Evolutionary conservation across 1,140 invertebrate species (phyloP).

Genomic region (Cydia amplana): DNA sequence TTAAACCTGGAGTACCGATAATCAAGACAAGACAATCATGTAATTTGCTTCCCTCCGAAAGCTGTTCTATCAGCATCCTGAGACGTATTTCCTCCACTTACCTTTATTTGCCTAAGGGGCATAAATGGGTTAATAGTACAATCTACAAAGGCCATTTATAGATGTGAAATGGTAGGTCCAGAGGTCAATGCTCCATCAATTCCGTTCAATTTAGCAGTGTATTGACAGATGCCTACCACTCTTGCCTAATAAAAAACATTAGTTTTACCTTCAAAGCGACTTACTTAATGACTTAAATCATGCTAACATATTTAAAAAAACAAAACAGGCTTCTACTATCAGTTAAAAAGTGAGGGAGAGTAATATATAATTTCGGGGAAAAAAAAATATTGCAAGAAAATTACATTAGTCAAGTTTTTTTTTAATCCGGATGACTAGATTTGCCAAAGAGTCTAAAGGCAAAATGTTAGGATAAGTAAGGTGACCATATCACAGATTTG

Average conservation of each 20-base stretch:
- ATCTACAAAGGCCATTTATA: neutral
- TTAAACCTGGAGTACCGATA: neutral
- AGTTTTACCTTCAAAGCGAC: neutral
- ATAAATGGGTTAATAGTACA: slow-evolving; percentile 7
- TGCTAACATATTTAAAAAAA: neutral
- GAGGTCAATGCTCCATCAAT: slow-evolving; percentile 30
- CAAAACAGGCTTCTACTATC: neutral
- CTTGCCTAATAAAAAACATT: slow-evolving; percentile 29
- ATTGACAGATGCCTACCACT: slow-evolving; percentile 16
- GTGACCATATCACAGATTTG: too few relatives aligned
- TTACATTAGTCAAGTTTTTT: too few relatives aligned
- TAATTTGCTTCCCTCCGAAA: neutral
- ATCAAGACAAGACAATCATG: neutral
- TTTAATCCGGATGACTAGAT: too few relatives aligned
- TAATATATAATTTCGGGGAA: too few relatives aligned
- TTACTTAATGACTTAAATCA: too few relatives aligned
- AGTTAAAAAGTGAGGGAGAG: too few relatives aligned
- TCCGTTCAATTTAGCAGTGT: slow-evolving; percentile 27
- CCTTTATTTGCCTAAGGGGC: neutral
- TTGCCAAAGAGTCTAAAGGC: too few relatives aligned
- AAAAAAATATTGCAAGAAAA: too few relatives aligned
- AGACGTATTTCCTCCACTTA: neutral
- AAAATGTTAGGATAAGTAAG: too few relatives aligned
- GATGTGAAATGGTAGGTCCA: slow-evolving; percentile 13
- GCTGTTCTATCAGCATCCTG: neutral